Evolutionary conservation across 2,113 vertebrate genomes (phyloP).

Genomic region (Brachyhypopomus gauderio): DNA sequence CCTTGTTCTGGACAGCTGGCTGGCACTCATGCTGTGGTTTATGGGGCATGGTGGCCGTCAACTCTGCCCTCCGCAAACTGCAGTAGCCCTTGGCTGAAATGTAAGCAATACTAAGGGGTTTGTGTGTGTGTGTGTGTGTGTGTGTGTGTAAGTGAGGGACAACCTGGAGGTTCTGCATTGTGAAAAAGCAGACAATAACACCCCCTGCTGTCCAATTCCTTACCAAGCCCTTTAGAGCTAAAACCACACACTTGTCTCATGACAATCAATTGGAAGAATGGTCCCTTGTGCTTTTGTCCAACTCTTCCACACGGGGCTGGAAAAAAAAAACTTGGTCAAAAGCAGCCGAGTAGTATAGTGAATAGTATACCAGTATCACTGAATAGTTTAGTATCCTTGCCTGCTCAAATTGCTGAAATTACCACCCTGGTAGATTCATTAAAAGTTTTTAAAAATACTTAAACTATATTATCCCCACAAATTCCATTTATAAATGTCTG

Average conservation of each 20-base stretch:
- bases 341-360: too few relatives aligned
- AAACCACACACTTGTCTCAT: not conserved
- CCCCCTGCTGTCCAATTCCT: constrained; percentile 24
- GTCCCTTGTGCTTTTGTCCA: not conserved
- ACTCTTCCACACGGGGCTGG: too few relatives aligned
- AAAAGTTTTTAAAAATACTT: too few relatives aligned
- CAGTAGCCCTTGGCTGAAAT: not conserved
- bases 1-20: not conserved
- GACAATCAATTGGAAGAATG: not conserved
- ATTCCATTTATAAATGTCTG: not conserved
- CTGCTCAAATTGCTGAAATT: too few relatives aligned
- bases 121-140: not conserved
- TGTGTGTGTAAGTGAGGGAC: not conserved
- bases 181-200: not conserved
- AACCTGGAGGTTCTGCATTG: not conserved
- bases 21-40: not conserved
- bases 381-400: too few relatives aligned
- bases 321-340: too few relatives aligned
- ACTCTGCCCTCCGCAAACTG: not conserved
- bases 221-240: not conserved
- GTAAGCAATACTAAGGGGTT: not conserved
- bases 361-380: too few relatives aligned
- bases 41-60: not conserved
- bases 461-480: not conserved
- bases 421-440: too few relatives aligned